phyloP scores from a whole-genome alignment of 2,888 invertebrate genomes.

The Drosophila cognata region DNA sequence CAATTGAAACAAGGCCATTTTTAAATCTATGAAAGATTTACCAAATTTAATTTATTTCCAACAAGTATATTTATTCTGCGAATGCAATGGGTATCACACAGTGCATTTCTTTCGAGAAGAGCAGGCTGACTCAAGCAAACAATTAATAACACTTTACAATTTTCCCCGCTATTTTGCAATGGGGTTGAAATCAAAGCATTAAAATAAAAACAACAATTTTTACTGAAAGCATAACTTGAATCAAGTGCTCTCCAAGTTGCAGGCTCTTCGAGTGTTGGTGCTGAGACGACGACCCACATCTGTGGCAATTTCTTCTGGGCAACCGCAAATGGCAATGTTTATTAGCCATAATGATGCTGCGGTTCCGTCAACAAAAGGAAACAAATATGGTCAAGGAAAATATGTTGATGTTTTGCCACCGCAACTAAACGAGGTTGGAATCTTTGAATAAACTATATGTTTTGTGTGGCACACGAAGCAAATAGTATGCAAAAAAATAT shows the following conservation, averaged over 20 bases:
- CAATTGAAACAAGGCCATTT: constrained; percentile 1
- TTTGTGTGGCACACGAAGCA: constrained; percentile 56
- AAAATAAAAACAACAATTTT: background rate
- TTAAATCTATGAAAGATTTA: background rate
- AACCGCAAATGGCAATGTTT: constrained; percentile 78
- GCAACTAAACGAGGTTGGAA: constrained; percentile 37
- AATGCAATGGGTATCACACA: background rate
- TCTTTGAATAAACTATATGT: constrained; percentile 77
- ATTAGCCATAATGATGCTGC: constrained; percentile 79
- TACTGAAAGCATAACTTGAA: background rate
- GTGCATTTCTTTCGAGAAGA: background rate
- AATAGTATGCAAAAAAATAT: constrained; percentile 29
- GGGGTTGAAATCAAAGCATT: background rate
- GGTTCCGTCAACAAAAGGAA: constrained; percentile 53
- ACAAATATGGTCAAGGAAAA: constrained; percentile 48
- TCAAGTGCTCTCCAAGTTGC: constrained; percentile 5
- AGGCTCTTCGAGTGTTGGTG: constrained; percentile 21
- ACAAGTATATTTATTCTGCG: background rate
- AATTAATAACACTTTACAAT: background rate
- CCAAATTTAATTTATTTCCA: background rate
- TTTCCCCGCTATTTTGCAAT: background rate
- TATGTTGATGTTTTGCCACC: constrained; percentile 50
- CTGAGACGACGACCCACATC: constrained; percentile 46
- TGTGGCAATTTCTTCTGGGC: constrained; percentile 50
- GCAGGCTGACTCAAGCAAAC: background rate